Conservation (phyloP, 2,888 invertebrate species). For the Eucriotettix oculatus region DNA sequence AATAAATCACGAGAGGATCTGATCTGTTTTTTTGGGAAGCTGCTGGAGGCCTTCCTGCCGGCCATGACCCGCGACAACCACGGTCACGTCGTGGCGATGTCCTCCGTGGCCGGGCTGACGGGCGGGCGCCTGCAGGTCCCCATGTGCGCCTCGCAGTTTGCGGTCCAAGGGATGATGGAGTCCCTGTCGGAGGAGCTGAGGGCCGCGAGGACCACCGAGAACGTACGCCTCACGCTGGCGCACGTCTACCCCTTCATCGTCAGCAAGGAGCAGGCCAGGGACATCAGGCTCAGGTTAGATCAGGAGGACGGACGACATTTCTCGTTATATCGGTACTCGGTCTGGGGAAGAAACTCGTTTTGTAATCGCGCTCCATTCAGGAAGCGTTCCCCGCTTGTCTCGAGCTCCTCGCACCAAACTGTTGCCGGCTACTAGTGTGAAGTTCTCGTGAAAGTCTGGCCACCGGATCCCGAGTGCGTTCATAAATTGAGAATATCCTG, state of each 20-base stretch:
- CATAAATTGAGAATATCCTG: no score
- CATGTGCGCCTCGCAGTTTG: slow-evolving; percentile 45
- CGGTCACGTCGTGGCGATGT: slow-evolving; percentile 43
- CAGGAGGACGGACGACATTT: no score
- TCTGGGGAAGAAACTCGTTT: no score
- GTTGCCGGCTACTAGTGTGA: no score
- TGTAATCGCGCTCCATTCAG: no score
- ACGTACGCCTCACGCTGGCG: slow-evolving; percentile 39
- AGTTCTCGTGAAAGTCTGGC: no score
- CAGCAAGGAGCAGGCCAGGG: slow-evolving; percentile 27
- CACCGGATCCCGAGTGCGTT: no score
- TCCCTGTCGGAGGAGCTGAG: slow-evolving; percentile 42
- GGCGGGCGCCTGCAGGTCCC: slow-evolving; percentile 40
- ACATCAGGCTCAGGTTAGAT: not conserved
- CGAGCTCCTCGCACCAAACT: no score
- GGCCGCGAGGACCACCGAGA: slow-evolving; percentile 31
- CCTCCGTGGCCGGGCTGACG: slow-evolving; percentile 43
- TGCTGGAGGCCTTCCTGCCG: slow-evolving; percentile 40
- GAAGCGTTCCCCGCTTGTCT: no score
- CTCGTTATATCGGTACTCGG: no score
- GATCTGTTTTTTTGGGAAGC: slow-evolving; percentile 23
- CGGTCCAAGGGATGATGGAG: slow-evolving; percentile 45
- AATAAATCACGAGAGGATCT: not conserved
- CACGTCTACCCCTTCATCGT: slow-evolving; percentile 48
- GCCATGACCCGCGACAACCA: slow-evolving; percentile 38